Percentiles rank a stretch among this genome's conserved stretches.
Conservation (phyloP, 2,888 invertebrate genomes). For the Plutella xylostella region DNA sequence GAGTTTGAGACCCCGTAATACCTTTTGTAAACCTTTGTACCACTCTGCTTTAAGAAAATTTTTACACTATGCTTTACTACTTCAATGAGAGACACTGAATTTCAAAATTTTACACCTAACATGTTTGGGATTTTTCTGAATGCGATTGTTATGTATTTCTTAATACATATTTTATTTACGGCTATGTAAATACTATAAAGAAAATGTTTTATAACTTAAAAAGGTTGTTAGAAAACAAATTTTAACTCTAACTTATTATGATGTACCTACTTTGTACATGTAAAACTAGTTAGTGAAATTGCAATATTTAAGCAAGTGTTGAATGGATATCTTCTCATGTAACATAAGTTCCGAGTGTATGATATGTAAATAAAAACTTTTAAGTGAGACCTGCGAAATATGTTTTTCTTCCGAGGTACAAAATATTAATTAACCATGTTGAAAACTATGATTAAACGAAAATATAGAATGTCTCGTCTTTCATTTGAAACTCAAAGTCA, state of each 20-base stretch:
- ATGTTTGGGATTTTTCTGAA: slow-evolving; percentile 22
- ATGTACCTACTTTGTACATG: slow-evolving; percentile 65
- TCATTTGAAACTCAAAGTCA: background rate
- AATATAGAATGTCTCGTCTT: background rate
- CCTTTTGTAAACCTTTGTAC: slow-evolving; percentile 34
- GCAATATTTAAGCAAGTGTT: slow-evolving; percentile 46
- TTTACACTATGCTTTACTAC: slow-evolving; percentile 39
- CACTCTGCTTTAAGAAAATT: slow-evolving; percentile 41
- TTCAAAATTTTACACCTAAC: slow-evolving; percentile 18
- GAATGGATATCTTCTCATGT: slow-evolving; percentile 32
- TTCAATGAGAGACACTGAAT: slow-evolving; percentile 21
- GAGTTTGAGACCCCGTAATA: slow-evolving; percentile 36
- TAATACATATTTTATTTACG: slow-evolving; percentile 26
- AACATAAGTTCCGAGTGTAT: slow-evolving; percentile 57
- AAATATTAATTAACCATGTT: slow-evolving; percentile 68
- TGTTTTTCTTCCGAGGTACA: slow-evolving; percentile 70
- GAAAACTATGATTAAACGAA: slow-evolving; percentile 66
- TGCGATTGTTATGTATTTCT: slow-evolving; percentile 13
- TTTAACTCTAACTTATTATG: slow-evolving; percentile 36
- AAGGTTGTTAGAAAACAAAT: slow-evolving; percentile 46
- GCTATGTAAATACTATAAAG: slow-evolving; percentile 47
- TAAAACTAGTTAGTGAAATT: slow-evolving; percentile 58
- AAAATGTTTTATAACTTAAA: slow-evolving; percentile 41
- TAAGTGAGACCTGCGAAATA: slow-evolving; percentile 64
- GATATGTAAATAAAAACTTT: slow-evolving; percentile 63